These are phyloP conservation scores for Pelodiscus sinensis DNA, from an alignment of 2,113 vertebrate species.

Conservation along the genomic window DNA sequence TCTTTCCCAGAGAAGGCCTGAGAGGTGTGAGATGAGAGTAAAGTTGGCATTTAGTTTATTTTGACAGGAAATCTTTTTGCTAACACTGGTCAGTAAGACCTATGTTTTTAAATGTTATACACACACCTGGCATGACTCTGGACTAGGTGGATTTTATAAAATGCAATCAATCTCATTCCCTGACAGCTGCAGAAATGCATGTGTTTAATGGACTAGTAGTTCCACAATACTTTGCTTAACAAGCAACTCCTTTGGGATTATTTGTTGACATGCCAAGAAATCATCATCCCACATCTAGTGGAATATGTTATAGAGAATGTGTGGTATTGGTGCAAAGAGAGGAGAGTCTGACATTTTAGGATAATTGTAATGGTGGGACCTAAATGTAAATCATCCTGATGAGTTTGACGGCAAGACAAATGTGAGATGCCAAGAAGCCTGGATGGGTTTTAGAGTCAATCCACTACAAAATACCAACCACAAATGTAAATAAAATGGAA, in stretches of 20 bases:
- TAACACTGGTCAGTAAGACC: neutral
- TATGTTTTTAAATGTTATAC: neutral
- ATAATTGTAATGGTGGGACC: neutral
- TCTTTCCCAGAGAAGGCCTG: neutral
- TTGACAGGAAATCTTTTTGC: constrained; percentile 12
- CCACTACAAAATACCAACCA: neutral
- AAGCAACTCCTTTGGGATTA: neutral
- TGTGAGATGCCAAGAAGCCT: neutral
- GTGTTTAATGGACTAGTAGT: neutral
- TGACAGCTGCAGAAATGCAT: neutral
- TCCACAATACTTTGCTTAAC: neutral
- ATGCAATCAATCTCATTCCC: neutral
- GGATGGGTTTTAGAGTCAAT: neutral
- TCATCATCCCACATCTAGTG: neutral
- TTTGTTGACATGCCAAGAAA: constrained; percentile 12
- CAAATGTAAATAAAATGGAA: neutral
- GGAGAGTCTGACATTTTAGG: neutral
- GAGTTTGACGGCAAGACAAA: neutral
- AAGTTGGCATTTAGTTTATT: neutral
- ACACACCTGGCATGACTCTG: neutral
- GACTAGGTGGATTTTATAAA: neutral
- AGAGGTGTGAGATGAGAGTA: neutral
- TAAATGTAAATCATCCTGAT: neutral
- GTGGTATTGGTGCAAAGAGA: neutral
- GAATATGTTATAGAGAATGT: neutral